These are phyloP conservation scores for Paracanthobrama guichenoti DNA, from an alignment of 2,113 vertebrate genomes.

Conservation along the genomic window DNA sequence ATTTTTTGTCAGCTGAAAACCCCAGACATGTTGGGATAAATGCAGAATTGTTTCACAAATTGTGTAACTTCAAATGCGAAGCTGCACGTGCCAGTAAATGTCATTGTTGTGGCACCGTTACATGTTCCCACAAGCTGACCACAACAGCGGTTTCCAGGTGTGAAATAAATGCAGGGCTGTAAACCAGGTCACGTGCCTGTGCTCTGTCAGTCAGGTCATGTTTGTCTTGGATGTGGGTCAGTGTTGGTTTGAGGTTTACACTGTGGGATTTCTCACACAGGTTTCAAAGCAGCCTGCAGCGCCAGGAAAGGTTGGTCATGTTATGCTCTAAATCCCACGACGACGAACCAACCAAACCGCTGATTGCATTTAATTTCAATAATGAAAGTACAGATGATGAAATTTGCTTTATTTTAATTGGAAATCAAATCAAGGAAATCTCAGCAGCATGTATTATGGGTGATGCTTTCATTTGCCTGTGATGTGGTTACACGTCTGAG, in stretches of 20 bases:
- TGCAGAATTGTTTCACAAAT: neutral
- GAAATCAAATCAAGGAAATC: neutral
- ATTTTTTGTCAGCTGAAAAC: no score
- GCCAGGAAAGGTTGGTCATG: conserved; percentile 11
- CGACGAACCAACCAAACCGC: neutral
- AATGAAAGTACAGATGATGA: neutral
- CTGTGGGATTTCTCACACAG: conserved; percentile 23
- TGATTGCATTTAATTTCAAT: neutral
- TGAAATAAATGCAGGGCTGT: neutral
- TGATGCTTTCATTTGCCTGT: neutral
- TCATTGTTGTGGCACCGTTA: no score
- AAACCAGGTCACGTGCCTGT: neutral
- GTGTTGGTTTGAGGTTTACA: conserved; percentile 4
- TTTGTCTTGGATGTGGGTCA: neutral
- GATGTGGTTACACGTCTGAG: conserved; percentile 15
- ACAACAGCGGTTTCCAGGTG: neutral
- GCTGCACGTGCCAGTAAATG: neutral
- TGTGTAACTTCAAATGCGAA: neutral
- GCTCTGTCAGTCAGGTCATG: neutral
- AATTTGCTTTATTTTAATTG: neutral
- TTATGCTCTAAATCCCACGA: neutral
- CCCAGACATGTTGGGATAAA: neutral
- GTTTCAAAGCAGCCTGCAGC: neutral
- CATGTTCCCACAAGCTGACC: neutral
- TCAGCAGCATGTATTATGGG: neutral